Conservation (phyloP, 2,888 invertebrate species). For the Poecilus cupreus region DNA sequence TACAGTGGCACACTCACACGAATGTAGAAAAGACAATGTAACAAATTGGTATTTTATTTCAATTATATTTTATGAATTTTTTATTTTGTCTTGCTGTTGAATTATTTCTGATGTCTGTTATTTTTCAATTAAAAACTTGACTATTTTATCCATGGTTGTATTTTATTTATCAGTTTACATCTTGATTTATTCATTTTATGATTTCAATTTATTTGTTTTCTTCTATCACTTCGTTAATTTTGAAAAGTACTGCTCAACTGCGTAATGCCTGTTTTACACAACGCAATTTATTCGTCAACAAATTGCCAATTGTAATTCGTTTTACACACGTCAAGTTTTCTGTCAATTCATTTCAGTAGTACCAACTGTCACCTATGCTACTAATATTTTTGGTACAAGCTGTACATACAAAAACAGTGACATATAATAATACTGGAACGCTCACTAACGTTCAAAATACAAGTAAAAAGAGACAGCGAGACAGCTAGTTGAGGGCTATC, state of each 20-base stretch:
- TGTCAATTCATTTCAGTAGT: no score
- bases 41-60: slow-evolving; percentile 40
- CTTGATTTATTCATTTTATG: no score
- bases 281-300: no score
- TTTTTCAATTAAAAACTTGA: slow-evolving; percentile 50
- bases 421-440: no score
- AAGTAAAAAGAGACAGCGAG: no score
- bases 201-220: background rate
- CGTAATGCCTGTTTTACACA: no score
- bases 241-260: background rate
- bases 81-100: slow-evolving; percentile 54
- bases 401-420: no score
- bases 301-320: background rate
- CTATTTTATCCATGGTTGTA: slow-evolving; percentile 26
- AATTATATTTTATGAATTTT: slow-evolving; percentile 59
- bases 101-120: slow-evolving; percentile 43
- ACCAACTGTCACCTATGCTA: no score
- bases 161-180: background rate
- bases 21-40: slow-evolving; percentile 31
- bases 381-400: no score
- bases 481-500: no score
- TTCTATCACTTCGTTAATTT: background rate
- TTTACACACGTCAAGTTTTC: no score
- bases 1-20: background rate
- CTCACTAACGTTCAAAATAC: no score